Evolutionary conservation across 2,888 invertebrate genomes (phyloP).

Genomic region (Netelia melanura): DNA sequence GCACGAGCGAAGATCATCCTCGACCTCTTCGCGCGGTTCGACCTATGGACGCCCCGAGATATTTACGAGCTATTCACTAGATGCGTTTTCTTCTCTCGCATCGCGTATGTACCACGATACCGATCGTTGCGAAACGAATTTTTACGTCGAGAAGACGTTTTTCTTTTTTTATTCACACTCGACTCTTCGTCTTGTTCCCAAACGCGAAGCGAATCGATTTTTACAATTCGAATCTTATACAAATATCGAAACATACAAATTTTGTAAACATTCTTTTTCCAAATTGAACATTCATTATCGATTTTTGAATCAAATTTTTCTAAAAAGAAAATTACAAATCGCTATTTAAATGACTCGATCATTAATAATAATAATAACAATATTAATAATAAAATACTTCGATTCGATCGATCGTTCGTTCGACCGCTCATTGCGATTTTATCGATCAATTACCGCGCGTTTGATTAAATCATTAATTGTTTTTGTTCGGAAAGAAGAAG

Average conservation of each 20-base stretch:
- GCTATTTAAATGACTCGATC: too few relatives aligned
- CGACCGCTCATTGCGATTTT: too few relatives aligned
- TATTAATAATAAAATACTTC: too few relatives aligned
- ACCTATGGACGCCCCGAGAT: constrained; percentile 29
- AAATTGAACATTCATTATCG: neutral
- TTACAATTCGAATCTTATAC: too few relatives aligned
- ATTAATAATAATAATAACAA: too few relatives aligned
- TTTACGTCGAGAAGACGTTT: constrained; percentile 15
- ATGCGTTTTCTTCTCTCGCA: constrained; percentile 10
- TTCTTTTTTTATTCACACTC: neutral
- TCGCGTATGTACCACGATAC: neutral
- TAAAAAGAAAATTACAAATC: too few relatives aligned
- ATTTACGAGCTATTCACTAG: constrained; percentile 33
- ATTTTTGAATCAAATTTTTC: too few relatives aligned
- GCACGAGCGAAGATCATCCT: constrained; percentile 1
- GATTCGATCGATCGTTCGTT: too few relatives aligned
- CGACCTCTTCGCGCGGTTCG: constrained; percentile 23
- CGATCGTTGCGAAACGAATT: neutral
- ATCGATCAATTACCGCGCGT: too few relatives aligned
- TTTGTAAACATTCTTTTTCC: neutral
- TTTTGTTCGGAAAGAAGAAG: too few relatives aligned
- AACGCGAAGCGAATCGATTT: neutral
- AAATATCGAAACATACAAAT: neutral
- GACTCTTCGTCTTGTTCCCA: neutral
- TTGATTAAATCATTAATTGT: too few relatives aligned